These are phyloP conservation scores for Tichodroma muraria DNA, from an alignment of 2,113 vertebrate genomes.

Conservation along the genomic window DNA sequence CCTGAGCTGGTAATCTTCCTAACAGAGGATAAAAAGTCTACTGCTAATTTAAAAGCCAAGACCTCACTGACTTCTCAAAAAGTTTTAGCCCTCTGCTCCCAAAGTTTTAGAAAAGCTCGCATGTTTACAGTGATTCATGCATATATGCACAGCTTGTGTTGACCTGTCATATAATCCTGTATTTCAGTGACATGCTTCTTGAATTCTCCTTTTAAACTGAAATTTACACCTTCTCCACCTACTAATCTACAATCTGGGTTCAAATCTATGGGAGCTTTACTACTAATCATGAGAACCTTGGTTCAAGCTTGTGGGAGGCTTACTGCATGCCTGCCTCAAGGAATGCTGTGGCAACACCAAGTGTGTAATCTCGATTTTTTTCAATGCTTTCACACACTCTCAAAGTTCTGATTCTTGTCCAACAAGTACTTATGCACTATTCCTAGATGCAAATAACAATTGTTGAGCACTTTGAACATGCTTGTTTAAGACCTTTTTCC, in stretches of 20 bases:
- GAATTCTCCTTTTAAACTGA: not conserved
- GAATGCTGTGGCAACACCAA: not conserved
- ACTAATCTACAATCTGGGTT: not conserved
- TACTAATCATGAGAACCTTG: not conserved
- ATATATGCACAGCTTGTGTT: not conserved
- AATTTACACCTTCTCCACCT: not conserved
- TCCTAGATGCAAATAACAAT: not conserved
- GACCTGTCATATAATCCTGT: not conserved
- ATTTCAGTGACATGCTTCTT: not conserved
- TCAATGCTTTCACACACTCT: not conserved
- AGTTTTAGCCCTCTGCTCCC: not conserved
- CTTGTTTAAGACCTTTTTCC: conserved; percentile 7
- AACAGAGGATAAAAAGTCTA: not conserved
- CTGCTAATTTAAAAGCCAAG: not conserved
- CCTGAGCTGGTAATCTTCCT: not conserved
- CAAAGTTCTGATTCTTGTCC: not conserved
- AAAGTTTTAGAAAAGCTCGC: not conserved
- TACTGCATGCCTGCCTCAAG: not conserved
- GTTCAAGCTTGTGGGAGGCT: not conserved
- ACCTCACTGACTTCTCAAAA: not conserved
- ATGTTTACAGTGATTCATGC: not conserved
- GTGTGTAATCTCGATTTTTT: not conserved
- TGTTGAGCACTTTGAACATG: not conserved
- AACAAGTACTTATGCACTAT: not conserved
- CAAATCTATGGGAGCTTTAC: not conserved